Evolutionary conservation across 2,797 vertebrate genomes (phyloP), one percentile per base, ranked within the genome.

Genomic region (Apogon hyalosoma): DNA sequence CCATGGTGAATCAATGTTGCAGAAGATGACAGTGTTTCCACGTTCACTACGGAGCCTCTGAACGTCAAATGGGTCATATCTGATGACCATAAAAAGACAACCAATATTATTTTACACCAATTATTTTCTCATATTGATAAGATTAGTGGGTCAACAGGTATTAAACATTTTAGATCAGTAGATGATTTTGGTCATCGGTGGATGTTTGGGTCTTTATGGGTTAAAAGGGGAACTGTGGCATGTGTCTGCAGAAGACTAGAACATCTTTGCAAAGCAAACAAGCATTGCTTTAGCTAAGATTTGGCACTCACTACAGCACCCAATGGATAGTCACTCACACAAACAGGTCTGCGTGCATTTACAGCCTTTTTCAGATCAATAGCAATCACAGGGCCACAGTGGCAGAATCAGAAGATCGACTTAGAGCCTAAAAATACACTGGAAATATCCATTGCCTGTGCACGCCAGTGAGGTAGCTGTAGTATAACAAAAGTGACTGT

Each of bases 291-390:
- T 28, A 41, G 31, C 69, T 43, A 24, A 69, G 51, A 57, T 57
- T 46, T 40, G n/a, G 12, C 33, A 56, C 78, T 57, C 59, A 74
- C 62, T 53, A 69, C 61, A 57, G 59, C n/a, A 40, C 62, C 61
- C 36, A 11, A 50, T 62, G 38, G 47, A 28, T 14, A 10, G 43
- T 56, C 31, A 12, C 50, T 28, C 57, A 14, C 67, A 57, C 51
- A 40, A 41, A 56, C 52, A 47, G 65, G 48, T 57, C 51, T 52
- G 61, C 24, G 54, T 76, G 65, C 67, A 75, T 83, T 79, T 79
- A 69, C 65, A 77, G 69, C 68, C 74, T 64, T 66, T 85, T 82
- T 48, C 67, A 59, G 77, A 92, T 92, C 90, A 90, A 91, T 90
- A 91, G 69, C 77, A 85, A 90, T 92, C 87, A 90, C 72, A 57